Base-by-base conservation (phyloP, 2,888 invertebrate genomes). In the Julus scandinavius region DNA sequence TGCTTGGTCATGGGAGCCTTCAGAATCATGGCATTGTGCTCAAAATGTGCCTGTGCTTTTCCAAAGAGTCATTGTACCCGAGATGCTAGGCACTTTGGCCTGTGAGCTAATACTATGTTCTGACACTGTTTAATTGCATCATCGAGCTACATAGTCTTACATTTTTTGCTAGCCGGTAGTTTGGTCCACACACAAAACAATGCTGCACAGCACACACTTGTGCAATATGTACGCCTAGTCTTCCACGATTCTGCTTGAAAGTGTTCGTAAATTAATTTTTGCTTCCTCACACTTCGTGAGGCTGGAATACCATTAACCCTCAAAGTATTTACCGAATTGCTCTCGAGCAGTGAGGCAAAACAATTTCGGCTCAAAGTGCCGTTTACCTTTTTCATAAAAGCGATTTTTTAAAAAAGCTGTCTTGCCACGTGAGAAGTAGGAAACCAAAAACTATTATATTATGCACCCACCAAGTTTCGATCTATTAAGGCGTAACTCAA, bases 341-440 rank as follows among this genome's bases (percentile, higher is more conserved):
- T 63, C 63, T 63, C 63, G 63, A 20, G 63, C 63, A 63, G 63
- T 63, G 63, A 63, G 63, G 63, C 63, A 63, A 63, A 20, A n/a
- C 63, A 63, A n/a, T 63, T 63, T 63, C 20, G 1, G n/a, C 63
- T 63, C 17, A 2, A 63, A n/a, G 63, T 63, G 63, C 63, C 63
- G 17, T 63, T 63, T 63, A 63, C 63, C 63, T 63, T 63, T 45
- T 6, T 15, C 20, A 54, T 54, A 54, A 54, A 13, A 54, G 63
- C 1, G 63, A n/a, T 63, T n/a, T 6, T n/a, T n/a, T n/a, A 63
- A 63, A 63, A n/a, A 54, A 4, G 63, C n/a, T 63, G 63, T 17
- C 54, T n/a, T n/a, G 63, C 63, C 63, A 63, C 63, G 63, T 63
- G 63, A 63, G 63, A 63, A 63, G 63, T 63, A 63, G 63, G 63